These are phyloP conservation scores for Electrophaes corylata DNA, from an alignment of 2,888 invertebrate genomes.

Conservation along the genomic window DNA sequence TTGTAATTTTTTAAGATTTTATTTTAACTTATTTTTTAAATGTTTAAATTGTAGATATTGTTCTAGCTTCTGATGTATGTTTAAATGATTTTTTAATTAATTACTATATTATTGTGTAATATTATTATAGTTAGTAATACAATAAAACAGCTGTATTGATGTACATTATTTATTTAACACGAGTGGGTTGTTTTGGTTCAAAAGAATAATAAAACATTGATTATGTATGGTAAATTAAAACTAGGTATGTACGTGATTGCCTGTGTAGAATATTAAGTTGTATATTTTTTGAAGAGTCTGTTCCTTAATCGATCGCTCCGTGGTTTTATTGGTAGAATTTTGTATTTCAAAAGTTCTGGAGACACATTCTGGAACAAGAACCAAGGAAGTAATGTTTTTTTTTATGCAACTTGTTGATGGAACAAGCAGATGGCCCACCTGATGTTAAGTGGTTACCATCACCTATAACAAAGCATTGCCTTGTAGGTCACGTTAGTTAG, in stretches of 20 bases:
- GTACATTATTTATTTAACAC: too few species aligned
- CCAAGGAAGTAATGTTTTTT: too few species aligned
- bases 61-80: background rate
- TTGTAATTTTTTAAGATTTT: conserved; percentile 1
- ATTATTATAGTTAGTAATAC: too few species aligned
- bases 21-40: conserved; percentile 10
- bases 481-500: too few species aligned
- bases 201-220: too few species aligned
- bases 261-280: conserved; percentile 3
- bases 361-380: conserved; percentile 47
- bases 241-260: background rate
- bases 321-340: conserved; percentile 34
- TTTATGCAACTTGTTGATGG: too few species aligned
- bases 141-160: too few species aligned
- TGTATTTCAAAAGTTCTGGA: conserved; percentile 46
- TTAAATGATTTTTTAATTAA: conserved; percentile 2
- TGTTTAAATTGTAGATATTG: conserved; percentile 1
- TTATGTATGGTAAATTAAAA: too few species aligned
- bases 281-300: conserved; percentile 29
- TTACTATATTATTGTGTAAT: background rate
- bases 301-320: conserved; percentile 25
- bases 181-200: too few species aligned
- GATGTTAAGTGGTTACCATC: too few species aligned
- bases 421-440: too few species aligned
- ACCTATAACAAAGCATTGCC: too few species aligned